Base-by-base conservation (phyloP, 2,888 invertebrate species). In the Tortricodes alternella region DNA sequence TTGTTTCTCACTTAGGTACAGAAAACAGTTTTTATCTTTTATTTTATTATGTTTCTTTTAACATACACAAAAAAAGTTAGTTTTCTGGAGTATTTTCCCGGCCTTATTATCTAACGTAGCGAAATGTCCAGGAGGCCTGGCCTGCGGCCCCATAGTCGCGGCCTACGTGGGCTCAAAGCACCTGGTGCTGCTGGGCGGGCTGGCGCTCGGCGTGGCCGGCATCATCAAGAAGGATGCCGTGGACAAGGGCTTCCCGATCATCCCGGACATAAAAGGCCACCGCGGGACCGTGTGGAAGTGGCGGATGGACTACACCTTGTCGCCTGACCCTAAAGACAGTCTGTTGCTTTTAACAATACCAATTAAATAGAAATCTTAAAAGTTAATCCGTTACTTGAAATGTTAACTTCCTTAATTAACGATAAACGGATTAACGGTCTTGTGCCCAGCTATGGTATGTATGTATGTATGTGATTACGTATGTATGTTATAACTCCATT, bases 91-190 rank as follows among this genome's bases (percentile, higher is more conserved):
- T n/a, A n/a, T n/a, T n/a, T n/a, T n/a, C n/a, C n/a, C n/a, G n/a
- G n/a, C n/a, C n/a, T n/a, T n/a, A n/a, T n/a, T n/a, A n/a, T n/a
- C n/a, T n/a, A n/a, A n/a, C n/a, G n/a, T n/a, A n/a, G n/a, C n/a
- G n/a, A n/a, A n/a, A n/a, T n/a, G n/a, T n/a, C n/a, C 61, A 88
- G 89, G 89, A 48, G 89, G 89, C 0, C 4, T 82, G 0, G 78
- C 85, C 0, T 86, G 87, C 48, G 85, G 86, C 0, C 89, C 89
- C 0, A 75, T 88, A 3, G 39, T 76, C 1, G 85, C 78, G 0
- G 46, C 60, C 13, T 88, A 86, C 58, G 13, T 83, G 0, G 70
- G 83, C 1, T 77, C 76, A 1, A 70, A 69, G 32, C 86, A 88
- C 62, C 85, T 74, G 0, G 5, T 86, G 0, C 43, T 87, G 0